These are phyloP conservation scores for Sylvicola cinctus DNA, from an alignment of 2,888 invertebrate species.

Conservation along the genomic window DNA sequence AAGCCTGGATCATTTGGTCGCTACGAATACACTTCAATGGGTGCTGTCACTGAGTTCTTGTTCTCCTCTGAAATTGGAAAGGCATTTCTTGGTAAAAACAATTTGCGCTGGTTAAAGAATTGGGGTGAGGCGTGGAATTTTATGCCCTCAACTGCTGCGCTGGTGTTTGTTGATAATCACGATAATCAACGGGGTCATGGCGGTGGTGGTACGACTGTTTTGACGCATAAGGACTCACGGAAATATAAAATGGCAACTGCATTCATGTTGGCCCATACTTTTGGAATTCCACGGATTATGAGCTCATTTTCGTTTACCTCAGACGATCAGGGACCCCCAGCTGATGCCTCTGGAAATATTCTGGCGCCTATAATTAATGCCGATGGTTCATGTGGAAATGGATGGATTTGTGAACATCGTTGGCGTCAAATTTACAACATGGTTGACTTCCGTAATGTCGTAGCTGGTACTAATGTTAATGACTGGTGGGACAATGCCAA, in stretches of 20 bases:
- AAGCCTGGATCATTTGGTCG: background rate
- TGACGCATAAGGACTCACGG: constrained; percentile 45
- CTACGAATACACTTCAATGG: constrained; percentile 27
- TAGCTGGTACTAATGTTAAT: constrained; percentile 30
- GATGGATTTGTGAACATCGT: constrained; percentile 71
- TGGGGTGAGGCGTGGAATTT: constrained; percentile 49
- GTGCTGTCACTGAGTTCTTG: constrained; percentile 53
- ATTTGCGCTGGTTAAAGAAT: constrained; percentile 38
- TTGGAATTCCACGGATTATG: constrained; percentile 62
- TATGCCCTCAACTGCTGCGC: constrained; percentile 33
- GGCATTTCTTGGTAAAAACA: constrained; percentile 34
- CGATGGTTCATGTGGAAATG: constrained; percentile 43
- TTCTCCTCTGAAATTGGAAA: constrained; percentile 26
- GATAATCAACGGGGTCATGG: constrained; percentile 69
- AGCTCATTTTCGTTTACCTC: constrained; percentile 56
- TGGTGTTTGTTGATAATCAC: constrained; percentile 78
- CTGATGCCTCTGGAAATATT: constrained; percentile 38
- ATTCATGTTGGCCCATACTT: constrained; percentile 73
- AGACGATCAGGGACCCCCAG: constrained; percentile 44
- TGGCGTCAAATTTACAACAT: constrained; percentile 66
- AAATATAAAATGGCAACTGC: constrained; percentile 62
- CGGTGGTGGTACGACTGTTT: constrained; percentile 31
- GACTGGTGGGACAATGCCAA: constrained; percentile 68
- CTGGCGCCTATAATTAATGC: constrained; percentile 41
- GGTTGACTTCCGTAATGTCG: constrained; percentile 55